phyloP scores from a whole-genome alignment of 2,888 invertebrate species.

The Baronia brevicornis region DNA sequence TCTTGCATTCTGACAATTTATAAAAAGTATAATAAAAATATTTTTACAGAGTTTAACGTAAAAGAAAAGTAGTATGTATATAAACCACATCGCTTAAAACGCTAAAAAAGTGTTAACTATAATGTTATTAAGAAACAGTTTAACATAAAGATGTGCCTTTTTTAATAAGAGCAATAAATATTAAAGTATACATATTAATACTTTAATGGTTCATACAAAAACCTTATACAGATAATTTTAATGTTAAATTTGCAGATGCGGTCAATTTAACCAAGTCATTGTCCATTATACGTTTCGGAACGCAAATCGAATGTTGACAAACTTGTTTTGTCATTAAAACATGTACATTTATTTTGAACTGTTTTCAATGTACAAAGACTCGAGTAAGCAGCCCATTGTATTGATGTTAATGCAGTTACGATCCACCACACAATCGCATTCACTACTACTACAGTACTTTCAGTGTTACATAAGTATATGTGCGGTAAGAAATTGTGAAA shows the following conservation, averaged over 20 bases:
- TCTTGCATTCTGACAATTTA: too few relatives aligned
- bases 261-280: constrained; percentile 23
- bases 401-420: constrained; percentile 40
- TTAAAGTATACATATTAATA: too few relatives aligned
- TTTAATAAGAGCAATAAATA: too few relatives aligned
- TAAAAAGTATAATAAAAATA: too few relatives aligned
- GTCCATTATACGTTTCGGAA: constrained; percentile 27
- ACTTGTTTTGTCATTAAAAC: constrained; percentile 33
- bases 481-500: constrained; percentile 11
- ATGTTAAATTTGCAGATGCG: constrained; percentile 20
- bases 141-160: too few relatives aligned
- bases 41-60: too few relatives aligned
- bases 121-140: too few relatives aligned
- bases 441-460: constrained; percentile 29
- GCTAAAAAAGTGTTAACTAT: too few relatives aligned
- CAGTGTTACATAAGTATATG: constrained; percentile 6
- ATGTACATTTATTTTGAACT: constrained; percentile 42
- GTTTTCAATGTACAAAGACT: constrained; percentile 33
- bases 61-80: too few relatives aligned
- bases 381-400: constrained; percentile 33
- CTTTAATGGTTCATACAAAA: too few relatives aligned
- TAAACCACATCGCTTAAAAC: too few relatives aligned
- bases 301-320: constrained; percentile 33
- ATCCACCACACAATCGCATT: constrained; percentile 33
- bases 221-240: too few relatives aligned